A percentile compares a stretch with the other conserved stretches of the same genome.
These are phyloP conservation scores for Penelope pileata DNA, from an alignment of 2,113 vertebrate species.

Conservation along the genomic window DNA sequence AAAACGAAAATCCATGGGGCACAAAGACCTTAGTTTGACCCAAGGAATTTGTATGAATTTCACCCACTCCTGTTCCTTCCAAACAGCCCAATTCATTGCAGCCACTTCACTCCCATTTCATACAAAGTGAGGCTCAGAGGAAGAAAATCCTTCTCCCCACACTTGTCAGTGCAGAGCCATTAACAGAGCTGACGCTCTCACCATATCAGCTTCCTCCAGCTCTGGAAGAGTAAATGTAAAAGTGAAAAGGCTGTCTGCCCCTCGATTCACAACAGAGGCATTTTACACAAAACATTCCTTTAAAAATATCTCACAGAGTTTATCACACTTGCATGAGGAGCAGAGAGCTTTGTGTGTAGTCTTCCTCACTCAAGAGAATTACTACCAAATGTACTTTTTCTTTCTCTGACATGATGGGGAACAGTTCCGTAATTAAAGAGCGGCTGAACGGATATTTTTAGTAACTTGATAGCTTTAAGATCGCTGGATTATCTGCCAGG, in stretches of 20 bases:
- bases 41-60: neutral
- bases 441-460: neutral
- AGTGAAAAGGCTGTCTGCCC: neutral
- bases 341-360: neutral
- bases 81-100: neutral
- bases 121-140: neutral
- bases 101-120: neutral
- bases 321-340: neutral
- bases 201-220: neutral
- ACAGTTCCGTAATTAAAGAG: neutral
- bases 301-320: neutral
- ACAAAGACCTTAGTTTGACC: neutral
- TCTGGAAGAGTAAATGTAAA: neutral
- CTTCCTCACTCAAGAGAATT: neutral
- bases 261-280: neutral
- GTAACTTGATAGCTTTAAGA: slow-evolving; percentile 35
- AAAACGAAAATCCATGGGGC: neutral
- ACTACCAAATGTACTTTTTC: neutral
- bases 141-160: neutral
- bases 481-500: neutral
- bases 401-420: neutral
- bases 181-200: fast-evolving
- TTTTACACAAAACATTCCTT: neutral
- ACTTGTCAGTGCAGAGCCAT: neutral
- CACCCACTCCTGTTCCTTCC: neutral